Base-by-base conservation (phyloP, 2,797 vertebrate genomes). In the Eupleurogrammus muticus region DNA sequence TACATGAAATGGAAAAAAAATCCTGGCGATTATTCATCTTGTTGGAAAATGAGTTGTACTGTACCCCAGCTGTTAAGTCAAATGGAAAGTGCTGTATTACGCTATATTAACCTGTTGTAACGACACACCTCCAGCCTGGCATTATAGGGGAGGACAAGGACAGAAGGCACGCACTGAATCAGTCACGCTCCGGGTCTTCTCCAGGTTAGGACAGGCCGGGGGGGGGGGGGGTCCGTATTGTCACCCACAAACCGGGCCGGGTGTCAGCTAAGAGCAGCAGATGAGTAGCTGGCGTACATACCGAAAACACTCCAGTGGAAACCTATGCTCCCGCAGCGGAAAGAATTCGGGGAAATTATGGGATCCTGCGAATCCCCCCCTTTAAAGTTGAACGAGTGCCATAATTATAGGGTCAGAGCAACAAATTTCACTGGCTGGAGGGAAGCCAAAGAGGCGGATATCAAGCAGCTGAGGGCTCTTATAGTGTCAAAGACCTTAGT, bases 271-370 rank as follows among this genome's bases (percentile, higher is more conserved):
- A 58, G 56, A 28, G 35, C 34, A 24, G 28, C 70, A 57, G 17
- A 24, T 4, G 28, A 65, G 8, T 13, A 70, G 47, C 1, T 12
- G 48, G 47, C 44, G 35, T 42, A 17, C n/a, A n/a, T 66, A 81
- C 62, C 42, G 13, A 82, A 77, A 74, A 74, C 9, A 56, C 73
- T 75, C 13, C 11, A 64, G 72, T 60, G 63, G 53, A 81, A 73
- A 85, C 68, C 55, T 42, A 78, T 13, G 51, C 38, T 59, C 10
- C 32, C n/a, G 62, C 49, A 10, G 52, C 60, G 75, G 73, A 82
- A 89, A 70, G 81, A 92, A 90, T 83, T 72, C 60, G 58, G 63
- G 21, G 9, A 86, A 88, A 86, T 87, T 60, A 89, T 81, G 85
- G 81, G 83, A 89, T 78, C 50, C 48, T 6, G 40, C 66, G 80